These are phyloP conservation scores for Smutsia temminckii DNA, from an alignment of 2,797 vertebrate species.

Conservation along the genomic window DNA sequence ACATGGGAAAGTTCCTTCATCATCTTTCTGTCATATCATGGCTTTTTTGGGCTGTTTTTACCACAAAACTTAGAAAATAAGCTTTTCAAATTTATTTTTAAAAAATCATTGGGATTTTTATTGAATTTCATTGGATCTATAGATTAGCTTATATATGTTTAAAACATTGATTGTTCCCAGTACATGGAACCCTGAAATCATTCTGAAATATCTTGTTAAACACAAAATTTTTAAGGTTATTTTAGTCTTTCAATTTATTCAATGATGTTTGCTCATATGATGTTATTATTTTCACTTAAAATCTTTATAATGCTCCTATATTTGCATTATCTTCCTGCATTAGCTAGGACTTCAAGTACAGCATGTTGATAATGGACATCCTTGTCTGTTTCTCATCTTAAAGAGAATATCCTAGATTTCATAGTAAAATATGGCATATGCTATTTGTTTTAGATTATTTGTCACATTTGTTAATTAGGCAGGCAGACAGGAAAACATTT, in stretches of 20 bases:
- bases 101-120: not conserved
- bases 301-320: not conserved
- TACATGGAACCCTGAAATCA: not conserved
- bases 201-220: conserved; percentile 1
- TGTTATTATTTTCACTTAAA: not conserved
- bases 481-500: not conserved
- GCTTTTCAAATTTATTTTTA: not conserved
- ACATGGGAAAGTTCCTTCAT: not conserved
- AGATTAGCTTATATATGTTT: not conserved
- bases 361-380: not conserved
- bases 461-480: not conserved
- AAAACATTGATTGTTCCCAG: not conserved
- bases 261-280: not conserved
- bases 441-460: conserved; percentile 3
- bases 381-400: not conserved
- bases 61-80: not conserved
- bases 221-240: not conserved
- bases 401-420: not conserved
- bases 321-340: not conserved
- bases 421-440: not conserved
- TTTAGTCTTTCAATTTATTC: not conserved
- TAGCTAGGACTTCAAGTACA: not conserved
- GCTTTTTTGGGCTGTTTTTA: not conserved
- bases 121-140: not conserved
- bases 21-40: not conserved